Evolutionary conservation across 1,140 invertebrate genomes (phyloP).

Genomic region (Cydia strobilella): DNA sequence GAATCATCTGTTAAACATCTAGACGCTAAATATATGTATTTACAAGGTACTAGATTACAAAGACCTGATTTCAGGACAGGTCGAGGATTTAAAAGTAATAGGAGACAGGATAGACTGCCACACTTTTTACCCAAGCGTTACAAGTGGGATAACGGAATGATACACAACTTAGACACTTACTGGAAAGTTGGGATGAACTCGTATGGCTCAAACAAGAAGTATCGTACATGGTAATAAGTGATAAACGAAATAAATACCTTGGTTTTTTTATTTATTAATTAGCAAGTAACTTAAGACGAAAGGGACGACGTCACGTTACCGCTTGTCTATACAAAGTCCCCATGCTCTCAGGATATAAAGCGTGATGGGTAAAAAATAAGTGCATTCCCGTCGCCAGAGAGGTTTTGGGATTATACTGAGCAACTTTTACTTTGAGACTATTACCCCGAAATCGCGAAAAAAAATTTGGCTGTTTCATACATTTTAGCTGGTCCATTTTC

Average conservation of each 20-base stretch:
- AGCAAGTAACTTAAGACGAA: too few relatives aligned
- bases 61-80: not conserved
- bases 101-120: not conserved
- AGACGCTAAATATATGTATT: not conserved
- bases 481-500: too few relatives aligned
- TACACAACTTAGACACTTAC: not conserved
- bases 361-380: too few relatives aligned
- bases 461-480: too few relatives aligned
- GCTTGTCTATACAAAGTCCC: too few relatives aligned
- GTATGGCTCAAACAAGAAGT: not conserved
- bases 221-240: not conserved
- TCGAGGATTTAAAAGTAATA: not conserved
- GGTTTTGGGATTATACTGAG: too few relatives aligned
- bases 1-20: not conserved
- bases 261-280: too few relatives aligned
- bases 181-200: not conserved
- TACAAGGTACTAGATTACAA: conserved; percentile 1
- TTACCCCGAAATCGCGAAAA: too few relatives aligned
- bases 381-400: too few relatives aligned
- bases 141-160: not conserved
- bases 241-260: not conserved
- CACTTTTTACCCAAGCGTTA: not conserved
- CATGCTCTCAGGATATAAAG: too few relatives aligned
- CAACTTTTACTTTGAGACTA: too few relatives aligned
- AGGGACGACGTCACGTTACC: too few relatives aligned